Evolutionary conservation across 2,797 vertebrate species (phyloP).

Genomic region (Martes flavigula): DNA sequence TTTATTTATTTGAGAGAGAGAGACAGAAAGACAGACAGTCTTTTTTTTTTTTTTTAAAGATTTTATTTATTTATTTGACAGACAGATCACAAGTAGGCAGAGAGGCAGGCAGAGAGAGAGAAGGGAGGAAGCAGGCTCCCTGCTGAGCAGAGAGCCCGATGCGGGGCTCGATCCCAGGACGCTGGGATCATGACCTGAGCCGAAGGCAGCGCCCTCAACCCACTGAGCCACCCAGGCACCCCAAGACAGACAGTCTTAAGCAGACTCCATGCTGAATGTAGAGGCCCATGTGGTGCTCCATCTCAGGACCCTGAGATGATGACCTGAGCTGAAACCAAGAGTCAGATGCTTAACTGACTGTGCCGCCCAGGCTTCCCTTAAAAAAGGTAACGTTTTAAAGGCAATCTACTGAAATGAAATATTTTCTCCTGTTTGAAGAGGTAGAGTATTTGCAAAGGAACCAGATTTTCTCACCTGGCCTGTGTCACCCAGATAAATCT

Average conservation of each 20-base stretch:
- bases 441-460: slow-evolving; percentile 24
- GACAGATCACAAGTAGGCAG: too few relatives aligned
- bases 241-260: neutral
- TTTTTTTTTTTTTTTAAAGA: too few relatives aligned
- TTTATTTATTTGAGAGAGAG: neutral
- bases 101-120: too few relatives aligned
- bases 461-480: slow-evolving; percentile 27
- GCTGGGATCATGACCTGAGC: too few relatives aligned
- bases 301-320: neutral
- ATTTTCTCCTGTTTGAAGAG: slow-evolving; percentile 10
- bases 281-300: neutral
- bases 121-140: too few relatives aligned
- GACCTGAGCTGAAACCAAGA: neutral
- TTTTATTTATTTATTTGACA: too few relatives aligned
- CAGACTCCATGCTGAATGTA: neutral
- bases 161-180: too few relatives aligned
- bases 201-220: too few relatives aligned
- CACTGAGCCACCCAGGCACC: too few relatives aligned
- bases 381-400: slow-evolving; percentile 7
- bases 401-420: slow-evolving; percentile 9
- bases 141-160: too few relatives aligned
- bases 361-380: neutral
- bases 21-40: neutral
- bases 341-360: neutral
- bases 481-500: neutral